Conservation (phyloP, 2,113 vertebrate genomes). For the Anser cygnoides region DNA sequence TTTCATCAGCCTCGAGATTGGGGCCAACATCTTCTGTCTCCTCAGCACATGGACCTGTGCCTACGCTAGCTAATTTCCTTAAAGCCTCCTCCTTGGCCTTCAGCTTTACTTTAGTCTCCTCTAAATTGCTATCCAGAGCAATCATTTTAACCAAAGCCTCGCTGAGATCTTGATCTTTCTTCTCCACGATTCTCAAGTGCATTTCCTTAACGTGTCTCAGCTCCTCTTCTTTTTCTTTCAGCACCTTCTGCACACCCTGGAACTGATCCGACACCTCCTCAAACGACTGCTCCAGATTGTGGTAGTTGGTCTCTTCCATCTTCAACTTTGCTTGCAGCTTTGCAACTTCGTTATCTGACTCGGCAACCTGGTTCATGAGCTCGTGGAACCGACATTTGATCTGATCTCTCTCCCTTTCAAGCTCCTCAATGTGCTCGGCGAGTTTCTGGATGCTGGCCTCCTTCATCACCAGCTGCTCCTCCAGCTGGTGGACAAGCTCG, state of each 20-base stretch:
- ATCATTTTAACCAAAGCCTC: constrained; percentile 90
- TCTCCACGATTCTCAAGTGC: constrained; percentile 84
- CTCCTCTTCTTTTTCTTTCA: constrained; percentile 90
- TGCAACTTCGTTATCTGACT: constrained; percentile 84
- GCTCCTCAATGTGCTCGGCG: constrained; percentile 81
- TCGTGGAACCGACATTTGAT: constrained; percentile 89
- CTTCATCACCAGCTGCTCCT: constrained; percentile 84
- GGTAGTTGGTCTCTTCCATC: constrained; percentile 85
- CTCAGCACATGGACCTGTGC: constrained; percentile 65
- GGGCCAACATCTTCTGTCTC: constrained; percentile 75
- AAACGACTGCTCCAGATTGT: constrained; percentile 83
- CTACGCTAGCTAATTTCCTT: constrained; percentile 73
- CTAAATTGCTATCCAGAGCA: constrained; percentile 86
- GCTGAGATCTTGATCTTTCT: constrained; percentile 88
- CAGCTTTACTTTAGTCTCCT: constrained; percentile 87
- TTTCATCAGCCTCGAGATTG: constrained; percentile 76
- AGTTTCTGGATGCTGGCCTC: constrained; percentile 83
- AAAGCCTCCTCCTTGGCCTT: constrained; percentile 86
- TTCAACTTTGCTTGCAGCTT: constrained; percentile 84
- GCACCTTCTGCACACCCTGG: constrained; percentile 81
- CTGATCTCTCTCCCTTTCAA: constrained; percentile 85
- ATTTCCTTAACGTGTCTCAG: constrained; percentile 84
- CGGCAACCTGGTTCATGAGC: constrained; percentile 85
- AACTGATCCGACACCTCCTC: constrained; percentile 86
- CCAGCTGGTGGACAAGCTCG: constrained; percentile 84